A percentile compares a stretch with the other conserved stretches of the same genome.
phyloP scores from a whole-genome alignment of 92 coral and sea anemone genomes.

The Pocillopora grandis region DNA sequence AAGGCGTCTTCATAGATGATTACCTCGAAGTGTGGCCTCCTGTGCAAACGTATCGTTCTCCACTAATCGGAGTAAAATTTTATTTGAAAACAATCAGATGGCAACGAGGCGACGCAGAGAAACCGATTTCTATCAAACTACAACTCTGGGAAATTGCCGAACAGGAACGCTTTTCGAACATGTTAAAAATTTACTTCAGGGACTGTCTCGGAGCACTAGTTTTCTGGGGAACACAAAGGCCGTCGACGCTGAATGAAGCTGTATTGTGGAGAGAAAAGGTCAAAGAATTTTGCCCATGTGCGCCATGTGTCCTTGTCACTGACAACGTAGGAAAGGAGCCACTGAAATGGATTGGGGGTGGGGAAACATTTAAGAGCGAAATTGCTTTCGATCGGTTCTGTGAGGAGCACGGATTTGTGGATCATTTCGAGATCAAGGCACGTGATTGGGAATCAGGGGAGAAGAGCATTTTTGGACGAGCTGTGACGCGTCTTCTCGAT shows the following conservation, averaged over 20 bases:
- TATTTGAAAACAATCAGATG: constrained; percentile 40
- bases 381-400: constrained; percentile 68
- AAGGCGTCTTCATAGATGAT: constrained; percentile 65
- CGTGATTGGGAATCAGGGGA: constrained; percentile 71
- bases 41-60: constrained; percentile 37
- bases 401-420: constrained; percentile 51
- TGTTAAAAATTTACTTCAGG: constrained; percentile 30
- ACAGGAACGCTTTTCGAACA: constrained; percentile 40
- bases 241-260: constrained; percentile 56
- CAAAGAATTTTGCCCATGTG: constrained; percentile 24
- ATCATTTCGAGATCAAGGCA: constrained; percentile 69
- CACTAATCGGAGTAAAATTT: constrained; percentile 48
- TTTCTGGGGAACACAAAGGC: constrained; percentile 76
- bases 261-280: constrained; percentile 55
- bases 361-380: constrained; percentile 50
- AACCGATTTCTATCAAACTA: constrained; percentile 34
- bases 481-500: constrained; percentile 45
- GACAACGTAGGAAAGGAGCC: constrained; percentile 61
- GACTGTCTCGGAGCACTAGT: constrained; percentile 63
- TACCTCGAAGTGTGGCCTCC: constrained; percentile 58
- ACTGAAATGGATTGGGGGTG: constrained; percentile 64
- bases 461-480: constrained; percentile 69
- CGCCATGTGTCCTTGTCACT: constrained; percentile 67
- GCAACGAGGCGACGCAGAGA: constrained; percentile 23
- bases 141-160: constrained; percentile 77